Evolutionary conservation across 2,888 invertebrate genomes (phyloP), one percentile per base, ranked within the genome.

Genomic region (Silvanus unidentatus): DNA sequence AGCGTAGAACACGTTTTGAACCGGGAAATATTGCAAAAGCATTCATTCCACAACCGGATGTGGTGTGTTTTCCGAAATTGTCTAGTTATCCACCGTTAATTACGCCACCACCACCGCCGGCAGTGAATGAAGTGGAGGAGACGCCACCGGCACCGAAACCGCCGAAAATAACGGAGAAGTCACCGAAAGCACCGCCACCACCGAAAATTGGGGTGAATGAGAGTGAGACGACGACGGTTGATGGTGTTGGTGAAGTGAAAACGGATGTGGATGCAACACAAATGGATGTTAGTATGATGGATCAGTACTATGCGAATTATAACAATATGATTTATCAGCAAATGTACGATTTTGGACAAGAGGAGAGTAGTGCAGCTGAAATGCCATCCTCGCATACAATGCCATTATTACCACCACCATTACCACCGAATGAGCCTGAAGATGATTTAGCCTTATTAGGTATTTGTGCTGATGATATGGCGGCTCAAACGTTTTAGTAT

Each of bases 401-500:
- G 60, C 71, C 71, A 10, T 54, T 71, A 43, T 65, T 66, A 51
- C 71, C 71, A 4, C 70, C 70, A 8, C 70, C 71, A 3, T 70
- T 70, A 5, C 70, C 70, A 8, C 70, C 71, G 3, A 54, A 70
- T 22, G 70, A 71, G 1, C 70, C 71, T 11, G 64, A 66, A 50
- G 72, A 75, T 53, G 91, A 92, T 58, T 70, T 91, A 47, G 86
- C 86, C 2, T 81, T 92, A 85, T 74, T 92, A 41, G 92, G 92
- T 1, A 91, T 91, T 40, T 90, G 90, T 63, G 88, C 85, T 5
- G 83, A 83, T 27, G 91, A 92, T 64, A 80, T 81, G 54, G 82
- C 82, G 5, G 81, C 81, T 15, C 75, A 75, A 55, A 62, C 59
- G 40, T 70, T 74, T 59, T 70, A 53, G 62, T 13, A 40, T 28